A percentile compares a stretch with the other conserved stretches of the same genome.
Conservation (phyloP, 2,797 vertebrate species). For the Crypturellus tataupa region DNA sequence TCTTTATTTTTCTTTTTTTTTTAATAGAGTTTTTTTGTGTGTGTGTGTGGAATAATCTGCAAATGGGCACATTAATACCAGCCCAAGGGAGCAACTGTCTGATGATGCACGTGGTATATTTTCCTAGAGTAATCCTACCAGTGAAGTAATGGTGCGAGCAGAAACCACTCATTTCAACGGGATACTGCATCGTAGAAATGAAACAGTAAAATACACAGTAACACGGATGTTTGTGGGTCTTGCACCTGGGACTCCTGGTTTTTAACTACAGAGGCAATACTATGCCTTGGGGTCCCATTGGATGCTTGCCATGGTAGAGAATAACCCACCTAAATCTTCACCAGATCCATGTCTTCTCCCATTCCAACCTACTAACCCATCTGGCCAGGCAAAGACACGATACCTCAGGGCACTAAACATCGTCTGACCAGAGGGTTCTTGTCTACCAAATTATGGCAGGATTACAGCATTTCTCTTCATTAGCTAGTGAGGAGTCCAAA, state of each 20-base stretch:
- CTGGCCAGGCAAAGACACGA: neutral
- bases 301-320: constrained; percentile 15
- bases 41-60: neutral
- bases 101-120: neutral
- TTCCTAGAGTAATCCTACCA: neutral
- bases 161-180: neutral
- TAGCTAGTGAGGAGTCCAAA: neutral
- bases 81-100: neutral
- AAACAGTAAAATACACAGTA: neutral
- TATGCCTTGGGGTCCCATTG: neutral
- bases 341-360: neutral
- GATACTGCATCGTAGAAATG: neutral
- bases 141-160: neutral
- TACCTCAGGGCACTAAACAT: accelerated
- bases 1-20: neutral
- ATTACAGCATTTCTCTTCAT: neutral
- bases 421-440: neutral
- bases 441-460: neutral
- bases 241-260: neutral
- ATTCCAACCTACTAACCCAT: neutral
- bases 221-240: neutral
- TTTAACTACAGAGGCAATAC: neutral
- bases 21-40: too few relatives aligned
- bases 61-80: neutral
- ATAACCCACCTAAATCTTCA: neutral